phyloP scores from a whole-genome alignment of 2,113 vertebrate genomes.

The Semnornis frantzii region DNA sequence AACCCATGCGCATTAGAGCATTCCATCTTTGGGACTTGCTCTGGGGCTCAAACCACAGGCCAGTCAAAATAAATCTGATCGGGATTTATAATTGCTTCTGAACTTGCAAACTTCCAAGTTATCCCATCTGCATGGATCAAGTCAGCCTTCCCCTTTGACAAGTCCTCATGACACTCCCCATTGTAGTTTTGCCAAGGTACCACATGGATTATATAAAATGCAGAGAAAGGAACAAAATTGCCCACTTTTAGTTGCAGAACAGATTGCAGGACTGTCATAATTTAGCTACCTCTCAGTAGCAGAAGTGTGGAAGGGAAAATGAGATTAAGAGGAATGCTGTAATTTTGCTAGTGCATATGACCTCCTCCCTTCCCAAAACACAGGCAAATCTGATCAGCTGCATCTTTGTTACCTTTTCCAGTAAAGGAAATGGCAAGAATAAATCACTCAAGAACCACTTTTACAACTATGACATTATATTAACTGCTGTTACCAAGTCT shows the following conservation, averaged over 20 bases:
- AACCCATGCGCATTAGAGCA: neutral
- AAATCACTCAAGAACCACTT: neutral
- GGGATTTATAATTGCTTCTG: neutral
- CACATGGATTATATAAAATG: neutral
- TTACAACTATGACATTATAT: neutral
- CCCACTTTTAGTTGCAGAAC: neutral
- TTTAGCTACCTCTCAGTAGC: neutral
- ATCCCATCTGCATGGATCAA: neutral
- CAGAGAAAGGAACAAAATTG: neutral
- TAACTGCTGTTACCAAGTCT: neutral
- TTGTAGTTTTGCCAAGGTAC: neutral
- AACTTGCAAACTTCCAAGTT: neutral
- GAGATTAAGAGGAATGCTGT: neutral
- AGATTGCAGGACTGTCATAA: neutral
- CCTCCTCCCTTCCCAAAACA: neutral
- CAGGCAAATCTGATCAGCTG: neutral
- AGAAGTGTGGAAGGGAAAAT: neutral
- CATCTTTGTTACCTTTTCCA: neutral
- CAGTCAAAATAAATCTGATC: neutral
- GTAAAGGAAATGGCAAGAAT: neutral
- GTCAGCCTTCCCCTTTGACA: neutral
- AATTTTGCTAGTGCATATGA: neutral
- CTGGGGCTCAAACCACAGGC: neutral
- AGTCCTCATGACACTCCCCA: neutral
- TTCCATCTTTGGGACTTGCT: neutral